A percentile compares a stretch with the other conserved stretches of the same genome.
These are phyloP conservation scores for Callocephalon fimbriatum DNA, from an alignment of 2,113 vertebrate genomes.

Conservation along the genomic window DNA sequence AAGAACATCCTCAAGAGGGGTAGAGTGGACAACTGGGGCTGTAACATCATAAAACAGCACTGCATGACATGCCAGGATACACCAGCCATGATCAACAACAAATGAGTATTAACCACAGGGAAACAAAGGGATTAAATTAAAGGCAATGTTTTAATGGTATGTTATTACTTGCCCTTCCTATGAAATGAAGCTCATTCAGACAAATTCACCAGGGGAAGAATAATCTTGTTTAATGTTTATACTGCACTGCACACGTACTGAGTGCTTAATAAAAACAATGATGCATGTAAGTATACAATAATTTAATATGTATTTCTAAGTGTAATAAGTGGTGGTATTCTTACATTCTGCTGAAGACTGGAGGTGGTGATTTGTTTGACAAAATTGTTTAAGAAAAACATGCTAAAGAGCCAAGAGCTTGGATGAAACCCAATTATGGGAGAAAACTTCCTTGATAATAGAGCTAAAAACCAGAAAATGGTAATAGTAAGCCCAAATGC, in stretches of 20 bases:
- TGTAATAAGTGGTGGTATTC: neutral
- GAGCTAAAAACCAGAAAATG: neutral
- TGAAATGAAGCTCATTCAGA: neutral
- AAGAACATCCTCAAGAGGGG: neutral
- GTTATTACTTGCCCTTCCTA: neutral
- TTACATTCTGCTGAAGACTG: neutral
- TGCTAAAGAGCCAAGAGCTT: neutral
- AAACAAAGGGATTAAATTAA: constrained; percentile 26
- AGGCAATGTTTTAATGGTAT: neutral
- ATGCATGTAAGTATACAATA: neutral
- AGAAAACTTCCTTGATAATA: neutral
- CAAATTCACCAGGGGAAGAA: neutral
- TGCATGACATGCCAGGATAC: neutral
- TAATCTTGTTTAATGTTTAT: constrained; percentile 26
- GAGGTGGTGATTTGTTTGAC: neutral
- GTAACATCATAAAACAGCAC: neutral
- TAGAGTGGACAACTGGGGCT: neutral
- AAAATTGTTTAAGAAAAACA: neutral
- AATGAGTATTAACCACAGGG: neutral
- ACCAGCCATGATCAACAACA: neutral
- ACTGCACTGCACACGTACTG: neutral
- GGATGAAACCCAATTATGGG: neutral
- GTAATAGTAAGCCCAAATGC: neutral
- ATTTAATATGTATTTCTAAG: neutral
- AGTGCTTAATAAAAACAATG: constrained; percentile 32